phyloP scores from a whole-genome alignment of 2,113 vertebrate species.

The Hippocampus mohnikei region DNA sequence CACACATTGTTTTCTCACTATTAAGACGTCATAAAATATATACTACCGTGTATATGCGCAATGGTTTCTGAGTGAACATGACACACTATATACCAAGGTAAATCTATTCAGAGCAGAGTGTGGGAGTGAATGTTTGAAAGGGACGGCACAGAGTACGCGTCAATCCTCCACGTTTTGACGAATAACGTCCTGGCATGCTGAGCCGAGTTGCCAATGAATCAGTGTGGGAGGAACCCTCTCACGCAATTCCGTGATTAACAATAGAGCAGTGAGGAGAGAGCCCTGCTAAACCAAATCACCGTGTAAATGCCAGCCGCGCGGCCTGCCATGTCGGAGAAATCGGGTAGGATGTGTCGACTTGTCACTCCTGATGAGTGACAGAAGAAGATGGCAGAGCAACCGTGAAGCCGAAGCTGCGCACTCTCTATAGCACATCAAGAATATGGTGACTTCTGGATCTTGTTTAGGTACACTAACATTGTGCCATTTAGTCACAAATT shows the following conservation, averaged over 20 bases:
- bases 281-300: slow-evolving; percentile 53
- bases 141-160: slow-evolving; percentile 23
- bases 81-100: slow-evolving; percentile 13
- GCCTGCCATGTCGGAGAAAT: slow-evolving; percentile 42
- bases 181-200: slow-evolving; percentile 50
- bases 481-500: not conserved
- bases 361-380: slow-evolving; percentile 63
- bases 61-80: not conserved
- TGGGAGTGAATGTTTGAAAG: slow-evolving; percentile 33
- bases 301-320: slow-evolving; percentile 36
- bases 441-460: slow-evolving; percentile 44
- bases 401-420: slow-evolving; percentile 20
- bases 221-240: slow-evolving; percentile 57
- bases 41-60: slow-evolving; percentile 5
- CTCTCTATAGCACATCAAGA: slow-evolving; percentile 14
- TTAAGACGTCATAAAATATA: not conserved
- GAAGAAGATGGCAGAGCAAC: slow-evolving; percentile 37
- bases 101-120: slow-evolving; percentile 25
- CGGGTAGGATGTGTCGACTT: slow-evolving; percentile 29
- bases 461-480: slow-evolving; percentile 40
- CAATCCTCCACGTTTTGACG: slow-evolving; percentile 39
- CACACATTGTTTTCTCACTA: not conserved
- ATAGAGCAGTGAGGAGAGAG: slow-evolving; percentile 41
- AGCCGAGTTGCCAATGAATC: slow-evolving; percentile 53
- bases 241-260: slow-evolving; percentile 59